phyloP scores from a whole-genome alignment of 2,113 vertebrate species.

The Catagonus wagneri region DNA sequence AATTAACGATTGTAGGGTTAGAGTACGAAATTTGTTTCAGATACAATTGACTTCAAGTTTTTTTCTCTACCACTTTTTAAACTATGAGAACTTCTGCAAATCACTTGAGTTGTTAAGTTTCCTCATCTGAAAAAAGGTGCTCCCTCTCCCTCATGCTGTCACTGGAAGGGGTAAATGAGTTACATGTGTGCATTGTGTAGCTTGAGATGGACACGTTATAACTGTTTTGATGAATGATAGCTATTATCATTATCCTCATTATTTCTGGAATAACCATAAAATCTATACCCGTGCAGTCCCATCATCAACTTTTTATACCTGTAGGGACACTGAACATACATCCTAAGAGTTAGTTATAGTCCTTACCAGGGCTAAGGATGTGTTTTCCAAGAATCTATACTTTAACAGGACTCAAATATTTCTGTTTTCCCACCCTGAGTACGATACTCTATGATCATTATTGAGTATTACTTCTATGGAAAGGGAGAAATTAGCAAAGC shows the following conservation, averaged over 20 bases:
- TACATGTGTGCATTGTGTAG: background rate
- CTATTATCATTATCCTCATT: background rate
- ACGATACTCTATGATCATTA: background rate
- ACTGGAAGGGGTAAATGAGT: background rate
- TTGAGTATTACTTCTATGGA: background rate
- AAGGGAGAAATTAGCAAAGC: background rate
- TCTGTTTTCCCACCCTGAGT: background rate
- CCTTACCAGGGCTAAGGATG: background rate
- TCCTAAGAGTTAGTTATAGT: background rate
- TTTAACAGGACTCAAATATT: background rate
- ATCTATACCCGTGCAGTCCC: background rate
- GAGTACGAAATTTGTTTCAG: background rate
- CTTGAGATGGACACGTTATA: background rate
- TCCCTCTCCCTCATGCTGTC: background rate
- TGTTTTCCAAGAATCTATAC: background rate
- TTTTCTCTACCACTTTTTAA: background rate
- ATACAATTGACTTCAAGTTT: background rate
- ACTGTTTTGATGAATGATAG: background rate
- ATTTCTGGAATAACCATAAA: conserved; percentile 17
- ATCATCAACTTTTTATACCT: background rate
- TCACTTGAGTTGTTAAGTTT: background rate
- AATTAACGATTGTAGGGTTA: background rate
- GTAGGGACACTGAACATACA: background rate
- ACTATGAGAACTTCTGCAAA: background rate
- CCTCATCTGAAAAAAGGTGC: background rate